Evolutionary conservation across 2,113 vertebrate genomes (phyloP), one percentile per base, ranked within the genome.

Genomic region (Sinocyclocheilus rhinocerous): DNA sequence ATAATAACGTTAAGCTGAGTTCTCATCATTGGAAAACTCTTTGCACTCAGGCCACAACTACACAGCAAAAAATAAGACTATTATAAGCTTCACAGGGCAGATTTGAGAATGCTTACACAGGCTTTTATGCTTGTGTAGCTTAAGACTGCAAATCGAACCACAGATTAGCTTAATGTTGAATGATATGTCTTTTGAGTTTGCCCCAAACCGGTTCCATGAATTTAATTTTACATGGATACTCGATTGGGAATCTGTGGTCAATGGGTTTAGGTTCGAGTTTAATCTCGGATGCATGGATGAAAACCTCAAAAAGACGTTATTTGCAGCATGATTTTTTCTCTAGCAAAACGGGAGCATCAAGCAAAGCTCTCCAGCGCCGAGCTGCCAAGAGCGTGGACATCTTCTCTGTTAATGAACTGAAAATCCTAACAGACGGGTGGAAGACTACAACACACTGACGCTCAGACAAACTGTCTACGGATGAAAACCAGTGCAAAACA

Each of bases 91-190:
- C 81, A 90, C 91, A 91, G 88, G 90, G 85, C 92, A 92, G 92
- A 92, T 92, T 93, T 90, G 91, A 92, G 93, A 90, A 92, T 94
- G 92, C 94, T 95, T 94, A 93, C 93, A 95, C 91, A 90, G 88
- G 92, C 92, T 93, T 92, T 91, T 88, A 94, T 93, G 93, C 92
- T 92, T 91, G 89, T 87, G 29, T 63, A 85, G 73, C 90, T 94
- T 93, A 94, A 83, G 93, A 92, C 92, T 92, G 92, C 94, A 95
- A 91, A 91, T 91, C 89, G 90, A 93, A 93, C 93, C 89, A 77
- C 91, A 93, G 92, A 94, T 94, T 94, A 94, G 91, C 90, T 87
- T 91, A 90, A 92, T 93, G 93, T 92, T 81, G 89, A 92, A 90
- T 88, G 79, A 88, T 89, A 57, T 87, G 90, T 90, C 70, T 86